Conservation (phyloP, 2,888 invertebrate species). For the Drosophila formosana region DNA sequence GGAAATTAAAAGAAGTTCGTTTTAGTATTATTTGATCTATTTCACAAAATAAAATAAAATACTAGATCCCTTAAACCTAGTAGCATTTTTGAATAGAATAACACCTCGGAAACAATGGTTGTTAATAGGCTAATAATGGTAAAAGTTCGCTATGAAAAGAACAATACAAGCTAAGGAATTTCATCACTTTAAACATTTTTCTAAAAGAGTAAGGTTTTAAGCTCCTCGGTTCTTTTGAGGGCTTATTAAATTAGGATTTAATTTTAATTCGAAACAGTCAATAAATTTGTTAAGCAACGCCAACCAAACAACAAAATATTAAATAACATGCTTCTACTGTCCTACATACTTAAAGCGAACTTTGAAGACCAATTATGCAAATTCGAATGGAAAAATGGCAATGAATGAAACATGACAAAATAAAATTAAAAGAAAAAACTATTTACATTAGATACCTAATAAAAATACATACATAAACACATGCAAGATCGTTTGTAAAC, state of each 20-base stretch:
- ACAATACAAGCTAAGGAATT: slow-evolving; percentile 32
- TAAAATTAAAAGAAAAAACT: slow-evolving; percentile 20
- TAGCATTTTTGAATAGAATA: slow-evolving; percentile 25
- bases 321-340: slow-evolving; percentile 22
- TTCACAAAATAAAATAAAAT: slow-evolving; percentile 7
- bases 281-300: slow-evolving; percentile 44
- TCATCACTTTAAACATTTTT: slow-evolving; percentile 1
- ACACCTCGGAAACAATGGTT: slow-evolving; percentile 50
- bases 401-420: slow-evolving; percentile 4
- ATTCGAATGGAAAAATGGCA: slow-evolving; percentile 3
- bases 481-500: background rate
- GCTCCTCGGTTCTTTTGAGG: background rate
- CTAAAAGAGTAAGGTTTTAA: background rate
- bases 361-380: slow-evolving; percentile 39
- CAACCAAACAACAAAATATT: slow-evolving; percentile 6
- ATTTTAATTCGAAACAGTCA: background rate
- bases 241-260: background rate
- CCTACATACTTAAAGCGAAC: slow-evolving; percentile 26
- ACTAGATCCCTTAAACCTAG: slow-evolving; percentile 14
- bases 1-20: background rate
- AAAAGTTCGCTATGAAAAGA: slow-evolving; percentile 55
- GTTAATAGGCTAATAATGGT: slow-evolving; percentile 62
- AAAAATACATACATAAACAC: slow-evolving; percentile 4
- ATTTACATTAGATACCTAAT: slow-evolving; percentile 20
- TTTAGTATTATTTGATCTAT: background rate